Evolutionary conservation across 2,888 invertebrate species (phyloP), one percentile per base, ranked within the genome.

Genomic region (Himalopsyche tibetana): DNA sequence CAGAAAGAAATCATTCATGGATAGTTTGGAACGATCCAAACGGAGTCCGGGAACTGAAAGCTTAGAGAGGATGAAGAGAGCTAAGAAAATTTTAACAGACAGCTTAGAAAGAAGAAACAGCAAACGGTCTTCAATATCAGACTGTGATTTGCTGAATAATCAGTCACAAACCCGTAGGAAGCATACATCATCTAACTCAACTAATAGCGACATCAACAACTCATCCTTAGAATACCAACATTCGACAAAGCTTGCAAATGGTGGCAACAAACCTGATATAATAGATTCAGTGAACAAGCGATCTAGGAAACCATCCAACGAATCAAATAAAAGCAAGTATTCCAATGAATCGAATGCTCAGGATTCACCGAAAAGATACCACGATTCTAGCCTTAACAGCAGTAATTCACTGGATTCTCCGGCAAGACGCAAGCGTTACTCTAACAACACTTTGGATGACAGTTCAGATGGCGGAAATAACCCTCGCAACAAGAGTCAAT

Each of bases 121-220:
- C 89, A 93, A 93, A 89, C 91, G 93, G 28, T 86, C 85, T 6
- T 92, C 93, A 2, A 93, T 93, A 0, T 93, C 93, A 88, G 89
- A 89, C 28, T 84, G 85, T 38, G 88, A 89, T 80, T 74, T 84
- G 12, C 88, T 92, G 28, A 87, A 85, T n/a, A 86, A 85, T 69
- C 85, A 83, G 80, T 74, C 42, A 12, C 84, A 84, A 81, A 91
- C 92, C 89, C 91, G 93, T 38, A 84, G 87, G 11, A 90, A 93
- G 83, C 91, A 93, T 36, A 93, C 92, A 90, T 93, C 92, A 90
- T 93, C 93, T 0, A 93, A 93, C 89, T 84, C 93, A 81, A 93
- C 93, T 55, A 93, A 93, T 90, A 93, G 93, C 90, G 93, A 93
- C 89, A 93, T 93, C 88, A 89, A 93, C 2, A 93, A 93, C 90